Conservation (phyloP, 2,113 vertebrate species). For the Platichthys stellatus region DNA sequence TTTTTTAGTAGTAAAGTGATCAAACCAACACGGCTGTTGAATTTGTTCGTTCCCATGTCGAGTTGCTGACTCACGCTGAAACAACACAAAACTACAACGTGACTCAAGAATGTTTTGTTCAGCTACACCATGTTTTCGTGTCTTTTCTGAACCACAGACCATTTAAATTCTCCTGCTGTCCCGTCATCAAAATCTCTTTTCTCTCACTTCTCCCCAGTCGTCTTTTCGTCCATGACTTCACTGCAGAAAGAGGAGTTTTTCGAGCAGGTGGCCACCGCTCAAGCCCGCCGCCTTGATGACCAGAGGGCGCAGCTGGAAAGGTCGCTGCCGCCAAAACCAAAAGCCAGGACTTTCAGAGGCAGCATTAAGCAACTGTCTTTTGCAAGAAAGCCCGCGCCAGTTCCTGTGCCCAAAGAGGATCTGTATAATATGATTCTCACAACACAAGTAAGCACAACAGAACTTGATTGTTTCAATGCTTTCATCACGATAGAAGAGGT, state of each 20-base stretch:
- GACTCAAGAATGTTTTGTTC: constrained; percentile 22
- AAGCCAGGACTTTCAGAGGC: constrained; percentile 71
- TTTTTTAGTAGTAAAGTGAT: neutral
- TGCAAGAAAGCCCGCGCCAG: constrained; percentile 46
- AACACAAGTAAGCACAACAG: constrained; percentile 80
- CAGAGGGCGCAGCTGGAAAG: constrained; percentile 84
- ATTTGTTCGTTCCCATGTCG: constrained; percentile 41
- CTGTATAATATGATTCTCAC: constrained; percentile 89
- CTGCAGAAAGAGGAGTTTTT: constrained; percentile 90
- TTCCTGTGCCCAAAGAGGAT: constrained; percentile 81
- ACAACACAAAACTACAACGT: constrained; percentile 9
- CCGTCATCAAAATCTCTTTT: constrained; percentile 12
- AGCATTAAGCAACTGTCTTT: constrained; percentile 75
- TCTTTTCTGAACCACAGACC: neutral
- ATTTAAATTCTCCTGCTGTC: neutral
- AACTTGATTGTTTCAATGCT: neutral
- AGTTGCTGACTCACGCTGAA: constrained; percentile 37
- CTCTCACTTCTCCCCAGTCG: constrained; percentile 68
- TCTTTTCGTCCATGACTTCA: constrained; percentile 89
- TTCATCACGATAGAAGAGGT: neutral
- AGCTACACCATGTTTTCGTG: neutral
- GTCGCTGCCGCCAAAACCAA: constrained; percentile 36
- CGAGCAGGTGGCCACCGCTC: constrained; percentile 86
- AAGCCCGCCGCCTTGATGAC: constrained; percentile 88
- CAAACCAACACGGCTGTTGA: constrained; percentile 10